Conservation (phyloP, 2,888 invertebrate species). For the Aelia acuminata region DNA sequence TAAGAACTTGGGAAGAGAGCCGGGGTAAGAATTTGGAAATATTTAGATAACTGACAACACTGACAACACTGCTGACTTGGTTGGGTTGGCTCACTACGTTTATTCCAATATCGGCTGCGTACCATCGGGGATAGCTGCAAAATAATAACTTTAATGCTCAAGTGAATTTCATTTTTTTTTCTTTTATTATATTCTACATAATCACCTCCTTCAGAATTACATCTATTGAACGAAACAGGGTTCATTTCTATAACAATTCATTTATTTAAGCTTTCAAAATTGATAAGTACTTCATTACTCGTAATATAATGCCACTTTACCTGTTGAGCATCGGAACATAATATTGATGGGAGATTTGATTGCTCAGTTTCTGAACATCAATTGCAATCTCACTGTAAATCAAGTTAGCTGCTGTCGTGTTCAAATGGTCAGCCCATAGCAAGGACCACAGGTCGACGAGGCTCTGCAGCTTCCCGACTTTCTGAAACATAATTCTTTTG, state of each 20-base stretch:
- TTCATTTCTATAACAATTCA: neutral
- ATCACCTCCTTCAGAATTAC: no score
- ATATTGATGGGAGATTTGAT: slow-evolving; percentile 48
- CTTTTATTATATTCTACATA: neutral
- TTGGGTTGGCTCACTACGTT: slow-evolving; percentile 62
- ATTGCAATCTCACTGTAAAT: slow-evolving; percentile 62
- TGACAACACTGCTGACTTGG: slow-evolving; percentile 66
- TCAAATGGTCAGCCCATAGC: slow-evolving; percentile 69
- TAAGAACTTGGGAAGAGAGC: slow-evolving; percentile 61
- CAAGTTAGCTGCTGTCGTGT: slow-evolving; percentile 66
- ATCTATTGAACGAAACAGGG: no score
- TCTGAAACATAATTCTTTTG: slow-evolving; percentile 66
- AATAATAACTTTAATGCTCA: neutral
- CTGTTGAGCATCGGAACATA: slow-evolving; percentile 59
- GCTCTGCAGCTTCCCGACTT: slow-evolving; percentile 69
- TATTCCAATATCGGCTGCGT: slow-evolving; percentile 69
- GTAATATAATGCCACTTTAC: no score
- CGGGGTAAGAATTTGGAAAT: slow-evolving; percentile 75
- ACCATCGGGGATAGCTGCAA: slow-evolving; percentile 71
- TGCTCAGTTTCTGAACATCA: slow-evolving; percentile 60
- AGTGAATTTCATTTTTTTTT: neutral
- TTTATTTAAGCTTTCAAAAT: neutral
- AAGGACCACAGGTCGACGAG: slow-evolving; percentile 69
- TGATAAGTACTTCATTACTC: neutral
- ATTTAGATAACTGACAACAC: slow-evolving; percentile 77